phyloP scores from a whole-genome alignment of 2,888 invertebrate species.

The Antheraea assamensis region DNA sequence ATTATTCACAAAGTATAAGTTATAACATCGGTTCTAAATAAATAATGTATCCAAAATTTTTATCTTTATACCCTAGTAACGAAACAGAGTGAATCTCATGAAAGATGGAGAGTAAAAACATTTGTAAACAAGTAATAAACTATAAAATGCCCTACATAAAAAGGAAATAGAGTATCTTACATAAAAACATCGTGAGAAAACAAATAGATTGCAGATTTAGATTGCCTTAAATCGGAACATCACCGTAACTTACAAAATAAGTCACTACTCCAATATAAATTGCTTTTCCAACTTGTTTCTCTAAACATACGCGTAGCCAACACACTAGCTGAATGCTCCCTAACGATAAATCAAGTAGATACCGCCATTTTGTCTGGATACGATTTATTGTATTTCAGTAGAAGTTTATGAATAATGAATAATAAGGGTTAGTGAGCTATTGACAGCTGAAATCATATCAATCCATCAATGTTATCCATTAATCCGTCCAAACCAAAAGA shows the following conservation, averaged over 20 bases:
- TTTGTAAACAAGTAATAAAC: conserved; percentile 7
- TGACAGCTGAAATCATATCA: too few relatives aligned
- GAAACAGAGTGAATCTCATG: neutral
- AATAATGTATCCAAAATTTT: neutral
- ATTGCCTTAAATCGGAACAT: conserved; percentile 8
- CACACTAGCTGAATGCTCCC: neutral
- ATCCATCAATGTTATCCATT: too few relatives aligned
- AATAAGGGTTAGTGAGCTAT: neutral
- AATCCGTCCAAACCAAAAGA: too few relatives aligned
- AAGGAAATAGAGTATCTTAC: neutral
- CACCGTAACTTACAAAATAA: conserved; percentile 43
- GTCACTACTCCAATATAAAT: conserved; percentile 31
- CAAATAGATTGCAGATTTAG: conserved; percentile 16
- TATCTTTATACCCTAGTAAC: neutral
- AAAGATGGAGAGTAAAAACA: neutral
- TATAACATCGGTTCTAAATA: neutral
- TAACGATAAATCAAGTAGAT: conserved; percentile 4
- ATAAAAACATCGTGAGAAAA: conserved; percentile 8
- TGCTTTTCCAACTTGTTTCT: neutral
- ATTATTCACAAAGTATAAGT: neutral
- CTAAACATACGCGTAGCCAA: conserved; percentile 11
- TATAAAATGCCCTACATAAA: conserved; percentile 3
- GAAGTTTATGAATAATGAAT: neutral
- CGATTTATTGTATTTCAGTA: conserved; percentile 4
- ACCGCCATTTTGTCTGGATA: conserved; percentile 4